A percentile compares a stretch with the other conserved stretches of the same genome.
phyloP scores from a whole-genome alignment of 2,797 vertebrate genomes.

The Molossus alvarezi region DNA sequence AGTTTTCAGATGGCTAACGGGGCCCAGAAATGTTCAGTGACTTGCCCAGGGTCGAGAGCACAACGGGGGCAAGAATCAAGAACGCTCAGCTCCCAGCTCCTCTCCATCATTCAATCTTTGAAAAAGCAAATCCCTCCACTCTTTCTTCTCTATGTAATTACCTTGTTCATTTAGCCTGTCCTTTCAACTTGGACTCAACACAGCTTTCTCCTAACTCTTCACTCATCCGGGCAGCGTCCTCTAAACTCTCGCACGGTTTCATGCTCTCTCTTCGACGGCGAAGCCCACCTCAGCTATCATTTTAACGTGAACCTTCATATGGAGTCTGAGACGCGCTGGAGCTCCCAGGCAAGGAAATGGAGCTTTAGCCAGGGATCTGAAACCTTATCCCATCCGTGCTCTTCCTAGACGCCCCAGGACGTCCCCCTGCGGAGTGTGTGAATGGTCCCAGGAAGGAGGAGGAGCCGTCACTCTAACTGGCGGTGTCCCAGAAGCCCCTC shows the following conservation, averaged over 20 bases:
- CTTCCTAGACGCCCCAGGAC: neutral
- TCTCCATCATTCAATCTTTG: no score
- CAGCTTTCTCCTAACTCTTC: neutral
- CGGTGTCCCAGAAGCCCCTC: neutral
- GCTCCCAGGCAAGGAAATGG: neutral
- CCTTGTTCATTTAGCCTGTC: neutral
- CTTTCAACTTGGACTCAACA: neutral
- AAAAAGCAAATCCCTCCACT: neutral
- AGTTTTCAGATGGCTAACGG: neutral
- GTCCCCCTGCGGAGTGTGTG: accelerated
- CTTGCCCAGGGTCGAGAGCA: neutral
- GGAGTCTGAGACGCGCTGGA: neutral
- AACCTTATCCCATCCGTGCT: neutral
- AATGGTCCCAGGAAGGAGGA: neutral
- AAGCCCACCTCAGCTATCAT: neutral
- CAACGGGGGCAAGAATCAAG: neutral
- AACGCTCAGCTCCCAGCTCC: neutral
- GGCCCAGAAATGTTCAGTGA: neutral
- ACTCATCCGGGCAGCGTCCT: neutral
- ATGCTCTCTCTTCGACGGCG: neutral
- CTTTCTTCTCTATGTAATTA: neutral
- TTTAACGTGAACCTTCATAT: neutral
- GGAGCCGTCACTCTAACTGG: no score
- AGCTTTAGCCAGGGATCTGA: neutral
- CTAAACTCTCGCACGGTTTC: neutral